Evolutionary conservation across 2,113 vertebrate species (phyloP).

Genomic region (Esox niger): DNA sequence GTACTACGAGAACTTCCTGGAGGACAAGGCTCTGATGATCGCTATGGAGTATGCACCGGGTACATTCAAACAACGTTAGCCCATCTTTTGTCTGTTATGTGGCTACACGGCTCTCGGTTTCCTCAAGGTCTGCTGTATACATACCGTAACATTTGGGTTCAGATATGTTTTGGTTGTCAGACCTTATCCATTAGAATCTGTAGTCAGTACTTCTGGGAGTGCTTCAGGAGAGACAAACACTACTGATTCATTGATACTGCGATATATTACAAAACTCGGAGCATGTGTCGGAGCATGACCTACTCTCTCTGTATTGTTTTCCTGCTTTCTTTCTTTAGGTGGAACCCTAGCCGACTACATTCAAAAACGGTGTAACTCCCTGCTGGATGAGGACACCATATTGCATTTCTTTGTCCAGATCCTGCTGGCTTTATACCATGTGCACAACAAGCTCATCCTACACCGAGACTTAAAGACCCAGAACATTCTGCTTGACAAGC

Average conservation of each 20-base stretch:
- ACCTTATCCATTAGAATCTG: not conserved
- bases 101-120: slow-evolving; percentile 16
- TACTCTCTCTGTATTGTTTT: not conserved
- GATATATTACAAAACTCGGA: not conserved
- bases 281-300: not conserved
- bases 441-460: slow-evolving; percentile 95
- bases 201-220: not conserved
- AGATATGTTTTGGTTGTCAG: slow-evolving; percentile 27
- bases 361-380: slow-evolving; percentile 93
- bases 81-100: slow-evolving; percentile 25
- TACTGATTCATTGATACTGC: not conserved
- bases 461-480: slow-evolving; percentile 98
- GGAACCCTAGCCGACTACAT: slow-evolving; percentile 95
- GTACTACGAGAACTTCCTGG: slow-evolving; percentile 98
- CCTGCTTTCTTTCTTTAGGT: slow-evolving; percentile 66
- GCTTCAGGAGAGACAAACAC: not conserved
- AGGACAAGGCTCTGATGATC: slow-evolving; percentile 98
- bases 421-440: slow-evolving; percentile 90
- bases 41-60: slow-evolving; percentile 98
- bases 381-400: slow-evolving; percentile 96
- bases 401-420: slow-evolving; percentile 98
- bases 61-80: slow-evolving; percentile 45
- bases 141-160: slow-evolving; percentile 1
- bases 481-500: slow-evolving; percentile 97
- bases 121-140: slow-evolving; percentile 12